These are phyloP conservation scores for Chaunax sp. DNA, from an alignment of 2,797 vertebrate species.

Conservation along the genomic window DNA sequence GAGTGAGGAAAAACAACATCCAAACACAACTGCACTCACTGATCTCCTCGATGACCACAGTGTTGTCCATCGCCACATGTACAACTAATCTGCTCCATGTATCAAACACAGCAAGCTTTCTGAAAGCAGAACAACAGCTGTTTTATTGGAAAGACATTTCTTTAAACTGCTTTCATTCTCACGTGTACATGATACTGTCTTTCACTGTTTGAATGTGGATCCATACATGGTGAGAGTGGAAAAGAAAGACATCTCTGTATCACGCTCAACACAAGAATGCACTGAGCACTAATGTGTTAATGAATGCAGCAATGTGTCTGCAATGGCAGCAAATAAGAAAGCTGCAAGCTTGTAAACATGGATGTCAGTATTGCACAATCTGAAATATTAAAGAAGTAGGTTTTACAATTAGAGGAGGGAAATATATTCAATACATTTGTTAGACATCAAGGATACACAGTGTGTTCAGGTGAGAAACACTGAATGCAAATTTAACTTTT, in stretches of 20 bases:
- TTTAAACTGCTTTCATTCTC: not conserved
- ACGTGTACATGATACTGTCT: not conserved
- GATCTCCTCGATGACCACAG: conserved; percentile 97
- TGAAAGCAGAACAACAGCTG: conserved; percentile 61
- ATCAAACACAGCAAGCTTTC: conserved; percentile 96
- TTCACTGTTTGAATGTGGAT: not conserved
- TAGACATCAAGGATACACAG: no score
- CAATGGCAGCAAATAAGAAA: not conserved
- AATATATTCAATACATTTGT: no score
- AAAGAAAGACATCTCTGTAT: not conserved
- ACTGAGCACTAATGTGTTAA: not conserved
- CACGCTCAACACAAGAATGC: not conserved
- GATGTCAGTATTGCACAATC: no score
- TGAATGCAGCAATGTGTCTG: not conserved
- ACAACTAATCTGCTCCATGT: conserved; percentile 95
- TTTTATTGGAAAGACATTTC: not conserved
- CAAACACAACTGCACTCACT: conserved; percentile 85
- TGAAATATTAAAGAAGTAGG: no score
- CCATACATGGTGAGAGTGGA: not conserved
- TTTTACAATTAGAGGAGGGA: no score
- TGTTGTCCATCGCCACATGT: conserved; percentile 99
- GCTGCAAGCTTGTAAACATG: no score
- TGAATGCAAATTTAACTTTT: not conserved
- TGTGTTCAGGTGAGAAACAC: not conserved
- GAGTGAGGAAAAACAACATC: not conserved